phyloP scores from a whole-genome alignment of 1,140 invertebrate species.

The Solen grandis region DNA sequence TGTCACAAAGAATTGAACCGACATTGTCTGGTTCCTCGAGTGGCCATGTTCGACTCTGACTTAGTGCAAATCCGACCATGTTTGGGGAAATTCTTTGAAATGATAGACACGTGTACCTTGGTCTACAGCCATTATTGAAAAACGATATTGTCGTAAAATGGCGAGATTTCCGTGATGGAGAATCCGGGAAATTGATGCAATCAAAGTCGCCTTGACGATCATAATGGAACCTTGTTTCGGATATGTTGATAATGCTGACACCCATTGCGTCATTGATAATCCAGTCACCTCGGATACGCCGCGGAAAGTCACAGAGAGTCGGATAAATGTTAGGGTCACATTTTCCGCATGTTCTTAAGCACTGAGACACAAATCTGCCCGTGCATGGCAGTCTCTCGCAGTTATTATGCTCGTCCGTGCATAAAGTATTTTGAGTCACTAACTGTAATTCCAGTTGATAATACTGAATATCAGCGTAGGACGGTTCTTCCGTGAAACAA shows the following conservation, averaged over 20 bases:
- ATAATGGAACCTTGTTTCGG: conserved; percentile 51
- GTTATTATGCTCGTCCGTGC: conserved; percentile 67
- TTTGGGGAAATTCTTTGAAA: conserved; percentile 56
- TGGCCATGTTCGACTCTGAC: conserved; percentile 65
- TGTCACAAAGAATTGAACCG: conserved; percentile 52
- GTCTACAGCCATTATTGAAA: conserved; percentile 68
- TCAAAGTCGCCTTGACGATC: conserved; percentile 61
- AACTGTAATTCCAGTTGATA: conserved; percentile 54
- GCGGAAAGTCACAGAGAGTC: conserved; percentile 57
- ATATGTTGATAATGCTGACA: conserved; percentile 47
- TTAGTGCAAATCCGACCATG: conserved; percentile 57
- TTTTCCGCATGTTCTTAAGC: conserved; percentile 61
- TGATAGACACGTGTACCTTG: conserved; percentile 66
- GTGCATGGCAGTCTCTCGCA: conserved; percentile 62
- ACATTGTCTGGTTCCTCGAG: conserved; percentile 38
- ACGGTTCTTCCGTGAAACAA: conserved; percentile 18
- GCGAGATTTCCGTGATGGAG: conserved; percentile 28
- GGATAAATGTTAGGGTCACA: conserved; percentile 56
- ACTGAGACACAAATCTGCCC: conserved; percentile 56
- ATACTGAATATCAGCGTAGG: conserved; percentile 20
- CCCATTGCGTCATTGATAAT: conserved; percentile 41
- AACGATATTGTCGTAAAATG: conserved; percentile 64
- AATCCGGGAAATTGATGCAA: conserved; percentile 63
- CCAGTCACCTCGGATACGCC: conserved; percentile 56
- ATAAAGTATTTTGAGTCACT: conserved; percentile 52